These are phyloP conservation scores for Amphiduros pacificus DNA, from an alignment of 2,888 invertebrate genomes.

Conservation along the genomic window DNA sequence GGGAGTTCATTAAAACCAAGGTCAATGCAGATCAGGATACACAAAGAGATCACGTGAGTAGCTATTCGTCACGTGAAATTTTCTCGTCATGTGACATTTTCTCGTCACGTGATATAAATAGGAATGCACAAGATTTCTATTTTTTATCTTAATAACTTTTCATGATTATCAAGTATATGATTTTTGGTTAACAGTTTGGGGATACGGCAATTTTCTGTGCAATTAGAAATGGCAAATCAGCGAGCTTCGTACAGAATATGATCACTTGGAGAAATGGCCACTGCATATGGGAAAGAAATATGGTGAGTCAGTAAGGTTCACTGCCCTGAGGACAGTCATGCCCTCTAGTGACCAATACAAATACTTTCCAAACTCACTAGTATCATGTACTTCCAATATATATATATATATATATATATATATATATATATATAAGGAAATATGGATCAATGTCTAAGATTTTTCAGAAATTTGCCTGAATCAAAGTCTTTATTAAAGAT, in stretches of 20 bases:
- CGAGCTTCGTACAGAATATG: slow-evolving; percentile 30
- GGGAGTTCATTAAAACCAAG: slow-evolving; percentile 27
- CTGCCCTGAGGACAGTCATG: no score
- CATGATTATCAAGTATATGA: background rate
- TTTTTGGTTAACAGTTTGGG: slow-evolving; percentile 34
- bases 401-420: background rate
- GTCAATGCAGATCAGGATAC: slow-evolving; percentile 33
- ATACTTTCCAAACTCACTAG: background rate
- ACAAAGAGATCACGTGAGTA: slow-evolving; percentile 40
- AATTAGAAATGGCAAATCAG: slow-evolving; percentile 37
- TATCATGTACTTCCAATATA: background rate
- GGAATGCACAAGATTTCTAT: background rate
- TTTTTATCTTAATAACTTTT: background rate
- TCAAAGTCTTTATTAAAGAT: no score
- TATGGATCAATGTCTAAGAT: no score
- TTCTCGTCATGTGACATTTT: background rate
- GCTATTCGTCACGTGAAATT: background rate
- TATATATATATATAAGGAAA: background rate
- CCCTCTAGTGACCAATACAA: no score
- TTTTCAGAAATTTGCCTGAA: no score
- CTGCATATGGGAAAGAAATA: slow-evolving; percentile 10
- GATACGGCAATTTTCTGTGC: slow-evolving; percentile 44
- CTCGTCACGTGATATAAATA: background rate
- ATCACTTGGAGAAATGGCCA: background rate
- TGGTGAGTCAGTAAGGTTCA: slow-evolving; percentile 4